Evolutionary conservation across 2,888 invertebrate genomes (phyloP).

Genomic region (Empis livida): DNA sequence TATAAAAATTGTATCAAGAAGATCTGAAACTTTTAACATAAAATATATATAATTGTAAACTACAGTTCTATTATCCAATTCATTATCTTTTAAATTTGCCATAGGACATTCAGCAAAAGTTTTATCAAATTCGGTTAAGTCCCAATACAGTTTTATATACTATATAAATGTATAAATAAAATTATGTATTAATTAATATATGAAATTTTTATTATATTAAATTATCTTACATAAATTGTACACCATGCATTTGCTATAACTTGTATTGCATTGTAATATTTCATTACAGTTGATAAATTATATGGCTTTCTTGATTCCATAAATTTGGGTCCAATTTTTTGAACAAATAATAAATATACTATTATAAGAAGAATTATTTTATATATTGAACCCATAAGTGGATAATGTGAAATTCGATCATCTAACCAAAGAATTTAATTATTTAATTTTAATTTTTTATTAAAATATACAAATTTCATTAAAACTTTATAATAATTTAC

Average conservation of each 20-base stretch:
- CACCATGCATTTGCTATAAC: constrained; percentile 32
- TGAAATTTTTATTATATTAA: too few relatives aligned
- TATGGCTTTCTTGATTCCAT: constrained; percentile 53
- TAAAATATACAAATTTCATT: too few relatives aligned
- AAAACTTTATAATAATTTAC: too few relatives aligned
- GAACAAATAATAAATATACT: constrained; percentile 53
- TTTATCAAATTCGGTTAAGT: too few relatives aligned
- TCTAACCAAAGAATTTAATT: constrained; percentile 32
- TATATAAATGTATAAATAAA: too few relatives aligned
- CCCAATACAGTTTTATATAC: too few relatives aligned
- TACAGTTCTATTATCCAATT: neutral
- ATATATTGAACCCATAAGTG: constrained; percentile 50
- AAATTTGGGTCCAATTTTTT: constrained; percentile 51
- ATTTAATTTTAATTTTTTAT: too few relatives aligned
- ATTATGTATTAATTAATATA: too few relatives aligned
- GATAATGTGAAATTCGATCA: constrained; percentile 48
- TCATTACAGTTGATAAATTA: constrained; percentile 46
- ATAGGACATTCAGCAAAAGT: too few relatives aligned
- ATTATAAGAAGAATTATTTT: constrained; percentile 42
- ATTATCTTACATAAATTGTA: too few relatives aligned
- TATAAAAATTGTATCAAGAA: constrained; percentile 57
- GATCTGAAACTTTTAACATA: constrained; percentile 47
- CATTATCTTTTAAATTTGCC: too few relatives aligned
- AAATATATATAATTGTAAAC: constrained; percentile 43
- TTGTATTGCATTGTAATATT: constrained; percentile 53